Conservation (phyloP, 2,888 invertebrate species). For the Nomada lathburiana region DNA sequence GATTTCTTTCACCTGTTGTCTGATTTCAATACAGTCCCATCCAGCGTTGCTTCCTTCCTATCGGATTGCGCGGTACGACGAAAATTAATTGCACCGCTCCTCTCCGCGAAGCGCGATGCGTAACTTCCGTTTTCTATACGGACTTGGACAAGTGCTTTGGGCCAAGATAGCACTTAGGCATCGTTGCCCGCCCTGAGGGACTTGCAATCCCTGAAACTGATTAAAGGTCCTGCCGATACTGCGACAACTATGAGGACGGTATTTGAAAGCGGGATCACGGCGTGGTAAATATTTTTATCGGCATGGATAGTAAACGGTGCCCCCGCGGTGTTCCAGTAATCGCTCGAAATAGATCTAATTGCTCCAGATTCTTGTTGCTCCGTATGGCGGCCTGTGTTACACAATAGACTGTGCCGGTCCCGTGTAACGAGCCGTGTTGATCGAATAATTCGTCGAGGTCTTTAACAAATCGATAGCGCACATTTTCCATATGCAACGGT, state of each 20-base stretch:
- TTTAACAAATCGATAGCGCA: neutral
- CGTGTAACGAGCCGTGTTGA: constrained; percentile 4
- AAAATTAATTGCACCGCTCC: neutral
- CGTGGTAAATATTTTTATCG: constrained; percentile 63
- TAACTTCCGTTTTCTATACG: constrained; percentile 24
- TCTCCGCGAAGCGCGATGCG: neutral
- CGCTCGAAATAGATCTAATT: constrained; percentile 69
- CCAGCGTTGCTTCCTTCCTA: neutral
- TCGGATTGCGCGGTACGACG: neutral
- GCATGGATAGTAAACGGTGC: constrained; percentile 32
- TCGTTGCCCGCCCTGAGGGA: neutral
- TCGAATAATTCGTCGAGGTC: neutral
- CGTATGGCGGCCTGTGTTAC: constrained; percentile 18
- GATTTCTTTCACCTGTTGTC: neutral
- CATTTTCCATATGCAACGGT: neutral
- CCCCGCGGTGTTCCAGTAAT: constrained; percentile 61
- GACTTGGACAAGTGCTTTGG: neutral
- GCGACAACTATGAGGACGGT: neutral
- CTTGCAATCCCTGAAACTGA: neutral
- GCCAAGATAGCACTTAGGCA: constrained; percentile 12
- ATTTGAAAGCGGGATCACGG: constrained; percentile 26
- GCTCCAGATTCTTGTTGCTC: constrained; percentile 47
- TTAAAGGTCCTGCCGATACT: neutral
- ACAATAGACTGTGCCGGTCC: constrained; percentile 32
- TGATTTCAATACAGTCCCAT: neutral